Evolutionary conservation across 2,888 invertebrate genomes (phyloP).

Genomic region (Cetonia aurata): DNA sequence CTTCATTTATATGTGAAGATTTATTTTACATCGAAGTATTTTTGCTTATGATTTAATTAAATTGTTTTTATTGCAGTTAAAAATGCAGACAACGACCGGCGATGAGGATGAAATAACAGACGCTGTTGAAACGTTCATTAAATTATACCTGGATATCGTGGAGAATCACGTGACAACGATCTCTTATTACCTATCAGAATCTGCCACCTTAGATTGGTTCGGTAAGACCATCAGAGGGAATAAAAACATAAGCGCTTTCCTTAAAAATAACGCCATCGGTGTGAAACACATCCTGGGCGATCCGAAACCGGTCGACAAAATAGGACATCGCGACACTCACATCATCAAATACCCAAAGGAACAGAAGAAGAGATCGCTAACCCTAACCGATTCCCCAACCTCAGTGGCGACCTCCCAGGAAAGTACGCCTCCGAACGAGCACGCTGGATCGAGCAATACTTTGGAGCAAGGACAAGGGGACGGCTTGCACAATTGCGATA

Average conservation of each 20-base stretch:
- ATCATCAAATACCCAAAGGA: conserved; percentile 53
- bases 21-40: background rate
- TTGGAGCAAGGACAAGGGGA: conserved; percentile 58
- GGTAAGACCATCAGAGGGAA: conserved; percentile 73
- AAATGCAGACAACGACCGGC: conserved; percentile 47
- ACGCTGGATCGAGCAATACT: conserved; percentile 29
- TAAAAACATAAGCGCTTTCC: conserved; percentile 71
- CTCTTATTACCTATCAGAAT: conserved; percentile 61
- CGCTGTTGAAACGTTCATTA: conserved; percentile 57
- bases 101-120: conserved; percentile 55
- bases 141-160: conserved; percentile 62
- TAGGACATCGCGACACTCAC: conserved; percentile 63
- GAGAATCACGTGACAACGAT: conserved; percentile 60
- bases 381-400: conserved; percentile 27
- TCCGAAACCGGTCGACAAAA: conserved; percentile 57
- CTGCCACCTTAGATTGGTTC: conserved; percentile 74
- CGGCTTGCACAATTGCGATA: conserved; percentile 56
- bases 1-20: too few relatives aligned
- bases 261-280: conserved; percentile 68
- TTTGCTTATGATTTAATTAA: conserved; percentile 18
- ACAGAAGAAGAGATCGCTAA: conserved; percentile 37
- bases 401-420: conserved; percentile 36
- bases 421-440: conserved; percentile 52
- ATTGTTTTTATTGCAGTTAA: conserved; percentile 25
- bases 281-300: conserved; percentile 59